These are phyloP conservation scores for Electrophaes corylata DNA, from an alignment of 2,888 invertebrate species.

Conservation along the genomic window DNA sequence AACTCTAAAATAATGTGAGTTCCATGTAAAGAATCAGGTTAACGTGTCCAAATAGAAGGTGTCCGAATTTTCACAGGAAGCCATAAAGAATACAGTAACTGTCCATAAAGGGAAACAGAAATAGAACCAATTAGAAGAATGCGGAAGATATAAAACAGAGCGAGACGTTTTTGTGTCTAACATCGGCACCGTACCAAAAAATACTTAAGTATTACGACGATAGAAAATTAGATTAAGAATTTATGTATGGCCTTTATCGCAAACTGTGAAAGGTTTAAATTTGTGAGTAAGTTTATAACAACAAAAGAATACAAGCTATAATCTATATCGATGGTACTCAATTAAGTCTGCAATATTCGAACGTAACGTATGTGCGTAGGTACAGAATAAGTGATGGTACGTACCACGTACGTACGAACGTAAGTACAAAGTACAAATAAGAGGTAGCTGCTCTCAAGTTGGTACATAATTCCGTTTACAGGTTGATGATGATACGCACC, in stretches of 20 bases:
- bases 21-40: conserved; percentile 41
- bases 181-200: background rate
- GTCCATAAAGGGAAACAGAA: conserved; percentile 61
- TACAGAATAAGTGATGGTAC: too few relatives aligned
- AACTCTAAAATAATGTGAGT: conserved; percentile 13
- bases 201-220: background rate
- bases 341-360: too few relatives aligned
- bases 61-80: conserved; percentile 56
- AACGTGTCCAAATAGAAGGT: conserved; percentile 37
- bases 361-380: too few relatives aligned
- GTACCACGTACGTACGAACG: too few relatives aligned
- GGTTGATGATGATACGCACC: too few relatives aligned
- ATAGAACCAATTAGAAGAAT: conserved; percentile 69
- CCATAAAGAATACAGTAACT: conserved; percentile 50
- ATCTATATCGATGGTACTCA: too few relatives aligned
- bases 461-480: too few relatives aligned
- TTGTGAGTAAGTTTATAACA: too few relatives aligned
- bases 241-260: background rate
- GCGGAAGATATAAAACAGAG: conserved; percentile 74
- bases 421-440: too few relatives aligned
- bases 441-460: too few relatives aligned
- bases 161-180: conserved; percentile 41
- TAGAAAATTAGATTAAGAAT: background rate
- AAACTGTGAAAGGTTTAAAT: background rate
- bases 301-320: too few relatives aligned